Conservation (phyloP, 1,140 invertebrate genomes). For the Bradynema listronoti region DNA sequence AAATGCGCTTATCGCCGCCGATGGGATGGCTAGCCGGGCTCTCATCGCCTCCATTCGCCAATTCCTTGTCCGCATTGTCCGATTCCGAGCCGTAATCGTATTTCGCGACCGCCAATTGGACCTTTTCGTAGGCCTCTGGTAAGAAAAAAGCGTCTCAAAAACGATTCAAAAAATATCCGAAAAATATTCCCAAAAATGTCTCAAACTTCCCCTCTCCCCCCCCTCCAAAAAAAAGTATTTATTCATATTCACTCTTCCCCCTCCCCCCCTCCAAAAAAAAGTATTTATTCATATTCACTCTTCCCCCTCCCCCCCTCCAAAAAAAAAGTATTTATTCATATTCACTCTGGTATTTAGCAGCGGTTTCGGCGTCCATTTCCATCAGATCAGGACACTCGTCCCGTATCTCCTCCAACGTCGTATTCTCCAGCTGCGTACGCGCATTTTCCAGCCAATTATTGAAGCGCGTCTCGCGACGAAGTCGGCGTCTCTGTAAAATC, state of each 20-base stretch:
- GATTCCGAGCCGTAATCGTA: constrained; percentile 18
- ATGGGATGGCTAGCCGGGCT: too few species aligned
- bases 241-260: too few species aligned
- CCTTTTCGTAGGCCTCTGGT: constrained; percentile 17
- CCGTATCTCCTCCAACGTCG: constrained; percentile 10
- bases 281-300: too few species aligned
- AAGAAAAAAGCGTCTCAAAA: neutral
- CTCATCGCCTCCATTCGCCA: constrained; percentile 24
- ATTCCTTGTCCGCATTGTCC: constrained; percentile 44
- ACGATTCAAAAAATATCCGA: neutral
- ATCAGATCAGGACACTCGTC: neutral
- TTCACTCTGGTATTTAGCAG: constrained; percentile 19
- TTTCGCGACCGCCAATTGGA: neutral
- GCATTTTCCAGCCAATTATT: constrained; percentile 28
- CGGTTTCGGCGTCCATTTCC: constrained; percentile 26
- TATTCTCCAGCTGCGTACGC: constrained; percentile 13
- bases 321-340: neutral
- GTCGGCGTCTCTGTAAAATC: constrained; percentile 18
- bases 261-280: too few species aligned
- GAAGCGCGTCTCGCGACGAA: constrained; percentile 18
- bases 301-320: too few species aligned
- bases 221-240: too few species aligned
- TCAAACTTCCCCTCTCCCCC: neutral
- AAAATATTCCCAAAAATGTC: neutral
- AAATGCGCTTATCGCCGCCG: too few species aligned